Percentiles rank a stretch among this genome's conserved stretches.
These are phyloP conservation scores for Pseudeuparius sepicola DNA, from an alignment of 2,888 invertebrate species.

Conservation along the genomic window DNA sequence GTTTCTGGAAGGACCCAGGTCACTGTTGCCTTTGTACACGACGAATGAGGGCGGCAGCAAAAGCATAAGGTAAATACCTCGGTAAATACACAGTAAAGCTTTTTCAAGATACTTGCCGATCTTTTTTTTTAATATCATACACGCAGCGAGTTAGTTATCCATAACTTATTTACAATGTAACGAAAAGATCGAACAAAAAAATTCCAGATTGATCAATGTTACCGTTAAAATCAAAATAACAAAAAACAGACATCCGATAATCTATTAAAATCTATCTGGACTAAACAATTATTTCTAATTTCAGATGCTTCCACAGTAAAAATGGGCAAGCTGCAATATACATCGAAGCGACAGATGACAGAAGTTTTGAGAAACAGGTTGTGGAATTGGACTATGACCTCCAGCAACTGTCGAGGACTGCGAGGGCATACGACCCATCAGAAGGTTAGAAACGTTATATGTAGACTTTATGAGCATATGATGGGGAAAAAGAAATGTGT, in stretches of 20 bases:
- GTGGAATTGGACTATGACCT: conserved; percentile 62
- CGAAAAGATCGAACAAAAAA: too few species aligned
- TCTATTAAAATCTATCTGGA: too few species aligned
- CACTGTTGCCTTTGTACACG: conserved; percentile 49
- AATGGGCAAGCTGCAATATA: conserved; percentile 56
- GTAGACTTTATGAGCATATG: too few species aligned
- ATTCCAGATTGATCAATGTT: too few species aligned
- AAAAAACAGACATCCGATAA: too few species aligned
- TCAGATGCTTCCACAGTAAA: conserved; percentile 53
- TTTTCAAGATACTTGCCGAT: too few species aligned
- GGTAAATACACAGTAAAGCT: too few species aligned
- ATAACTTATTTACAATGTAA: too few species aligned
- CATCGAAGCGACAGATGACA: conserved; percentile 47
- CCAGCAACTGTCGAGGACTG: conserved; percentile 44
- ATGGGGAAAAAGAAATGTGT: too few species aligned
- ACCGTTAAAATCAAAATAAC: too few species aligned
- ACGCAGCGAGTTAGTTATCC: too few species aligned
- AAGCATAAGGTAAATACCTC: conserved; percentile 36
- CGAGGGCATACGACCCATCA: conserved; percentile 46
- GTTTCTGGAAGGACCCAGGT: conserved; percentile 54
- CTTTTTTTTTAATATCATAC: too few species aligned
- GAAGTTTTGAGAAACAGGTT: conserved; percentile 42
- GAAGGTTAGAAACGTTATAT: conserved; percentile 40
- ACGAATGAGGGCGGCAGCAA: conserved; percentile 44
- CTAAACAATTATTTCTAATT: conserved; percentile 20